Evolutionary conservation across 2,888 invertebrate species (phyloP).

Genomic region (Herminia tarsipennalis): DNA sequence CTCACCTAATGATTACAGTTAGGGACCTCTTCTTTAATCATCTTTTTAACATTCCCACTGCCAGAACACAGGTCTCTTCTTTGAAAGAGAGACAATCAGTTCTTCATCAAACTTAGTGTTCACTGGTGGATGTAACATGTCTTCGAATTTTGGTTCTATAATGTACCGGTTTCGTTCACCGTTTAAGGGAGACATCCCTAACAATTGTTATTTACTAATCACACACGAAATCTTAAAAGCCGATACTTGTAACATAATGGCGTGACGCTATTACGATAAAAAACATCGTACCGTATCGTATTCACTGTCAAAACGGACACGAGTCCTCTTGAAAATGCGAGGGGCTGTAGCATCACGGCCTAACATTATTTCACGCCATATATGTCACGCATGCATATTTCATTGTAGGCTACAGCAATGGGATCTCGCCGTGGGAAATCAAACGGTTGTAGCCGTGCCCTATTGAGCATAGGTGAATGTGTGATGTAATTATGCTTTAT

Average conservation of each 20-base stretch:
- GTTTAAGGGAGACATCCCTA: no score
- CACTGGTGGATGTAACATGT: no score
- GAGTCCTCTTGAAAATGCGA: constrained; percentile 31
- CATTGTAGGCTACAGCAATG: constrained; percentile 70
- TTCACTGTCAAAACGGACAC: constrained; percentile 42
- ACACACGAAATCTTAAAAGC: constrained; percentile 3
- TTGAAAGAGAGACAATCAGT: no score
- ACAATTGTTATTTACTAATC: neutral
- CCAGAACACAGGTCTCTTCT: no score
- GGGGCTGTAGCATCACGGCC: constrained; percentile 52
- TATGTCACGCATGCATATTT: constrained; percentile 78
- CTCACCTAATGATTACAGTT: no score
- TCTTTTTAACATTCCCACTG: no score
- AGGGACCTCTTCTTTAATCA: no score
- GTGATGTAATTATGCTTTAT: constrained; percentile 52
- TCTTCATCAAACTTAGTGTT: no score
- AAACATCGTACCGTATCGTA: constrained; percentile 24
- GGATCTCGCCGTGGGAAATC: constrained; percentile 75
- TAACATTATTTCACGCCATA: constrained; percentile 72
- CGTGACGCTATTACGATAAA: constrained; percentile 15
- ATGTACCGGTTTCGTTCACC: no score
- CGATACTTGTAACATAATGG: constrained; percentile 8
- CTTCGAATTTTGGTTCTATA: no score
- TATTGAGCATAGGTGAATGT: constrained; percentile 19
- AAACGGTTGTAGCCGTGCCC: constrained; percentile 26